phyloP scores from a whole-genome alignment of 2,113 vertebrate species.

The Hypanus sabinus region DNA sequence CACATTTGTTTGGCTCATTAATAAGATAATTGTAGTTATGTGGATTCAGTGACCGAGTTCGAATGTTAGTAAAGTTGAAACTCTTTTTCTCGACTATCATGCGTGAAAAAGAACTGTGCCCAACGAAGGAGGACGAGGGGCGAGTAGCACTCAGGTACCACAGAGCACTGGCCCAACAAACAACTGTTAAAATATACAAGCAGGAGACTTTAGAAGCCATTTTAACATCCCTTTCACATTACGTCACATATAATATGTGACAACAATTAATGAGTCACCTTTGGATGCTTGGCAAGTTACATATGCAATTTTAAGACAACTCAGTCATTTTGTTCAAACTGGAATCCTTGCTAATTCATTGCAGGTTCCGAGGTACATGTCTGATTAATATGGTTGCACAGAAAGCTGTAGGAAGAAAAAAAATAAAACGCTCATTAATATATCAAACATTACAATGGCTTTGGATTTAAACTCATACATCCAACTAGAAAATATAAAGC shows the following conservation, averaged over 20 bases:
- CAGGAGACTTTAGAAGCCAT: conserved; percentile 98
- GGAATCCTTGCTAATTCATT: background rate
- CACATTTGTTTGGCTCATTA: conserved; percentile 91
- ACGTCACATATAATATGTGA: conserved; percentile 49
- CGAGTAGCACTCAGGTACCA: conserved; percentile 93
- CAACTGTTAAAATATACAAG: conserved; percentile 88
- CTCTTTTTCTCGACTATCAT: conserved; percentile 67
- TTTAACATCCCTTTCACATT: conserved; percentile 56
- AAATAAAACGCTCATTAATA: background rate
- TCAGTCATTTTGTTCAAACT: background rate
- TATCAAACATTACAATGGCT: background rate
- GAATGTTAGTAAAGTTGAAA: conserved; percentile 85
- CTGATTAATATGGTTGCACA: background rate
- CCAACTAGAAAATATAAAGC: background rate
- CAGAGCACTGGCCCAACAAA: conserved; percentile 94
- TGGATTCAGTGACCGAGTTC: conserved; percentile 87
- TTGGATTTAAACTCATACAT: background rate
- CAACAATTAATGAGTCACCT: conserved; percentile 52
- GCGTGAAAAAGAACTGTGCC: conserved; percentile 70
- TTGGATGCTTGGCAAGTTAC: background rate
- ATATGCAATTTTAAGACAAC: background rate
- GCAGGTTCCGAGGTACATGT: background rate
- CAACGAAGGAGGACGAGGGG: conserved; percentile 76
- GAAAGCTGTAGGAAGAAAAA: background rate
- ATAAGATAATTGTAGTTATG: conserved; percentile 89